phyloP scores from a whole-genome alignment of 2,113 vertebrate species.

The Sturnira hondurensis region DNA sequence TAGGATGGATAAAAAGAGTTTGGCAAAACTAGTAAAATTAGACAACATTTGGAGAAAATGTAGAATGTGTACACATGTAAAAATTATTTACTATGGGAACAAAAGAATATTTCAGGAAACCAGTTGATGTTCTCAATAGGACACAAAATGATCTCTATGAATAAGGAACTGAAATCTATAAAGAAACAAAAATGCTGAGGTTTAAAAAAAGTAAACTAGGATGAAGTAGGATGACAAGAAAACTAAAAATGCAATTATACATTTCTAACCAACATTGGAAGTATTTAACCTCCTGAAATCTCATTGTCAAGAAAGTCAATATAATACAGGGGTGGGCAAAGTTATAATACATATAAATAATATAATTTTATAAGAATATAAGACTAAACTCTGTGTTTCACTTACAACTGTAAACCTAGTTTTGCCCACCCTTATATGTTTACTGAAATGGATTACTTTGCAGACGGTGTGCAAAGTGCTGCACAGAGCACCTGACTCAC shows the following conservation, averaged over 20 bases:
- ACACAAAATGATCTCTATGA: background rate
- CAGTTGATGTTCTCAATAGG: background rate
- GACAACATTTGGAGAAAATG: background rate
- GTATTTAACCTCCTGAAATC: background rate
- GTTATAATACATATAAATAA: background rate
- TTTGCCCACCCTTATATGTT: background rate
- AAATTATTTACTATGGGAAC: background rate
- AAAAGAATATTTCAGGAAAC: slow-evolving; percentile 34
- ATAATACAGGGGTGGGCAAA: background rate
- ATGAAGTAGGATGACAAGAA: background rate
- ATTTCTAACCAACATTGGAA: background rate
- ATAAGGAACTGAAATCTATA: background rate
- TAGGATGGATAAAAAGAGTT: background rate
- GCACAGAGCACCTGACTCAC: background rate
- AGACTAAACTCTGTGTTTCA: background rate
- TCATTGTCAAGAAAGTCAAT: background rate
- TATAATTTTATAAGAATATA: background rate
- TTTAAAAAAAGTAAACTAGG: background rate
- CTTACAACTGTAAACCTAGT: background rate
- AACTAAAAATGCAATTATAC: background rate
- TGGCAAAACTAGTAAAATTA: background rate
- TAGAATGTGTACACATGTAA: background rate
- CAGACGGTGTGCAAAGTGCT: background rate
- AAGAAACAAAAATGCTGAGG: background rate
- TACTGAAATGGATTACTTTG: background rate